Conservation (phyloP, 1,140 invertebrate species). For the Saccostrea glomerata region DNA sequence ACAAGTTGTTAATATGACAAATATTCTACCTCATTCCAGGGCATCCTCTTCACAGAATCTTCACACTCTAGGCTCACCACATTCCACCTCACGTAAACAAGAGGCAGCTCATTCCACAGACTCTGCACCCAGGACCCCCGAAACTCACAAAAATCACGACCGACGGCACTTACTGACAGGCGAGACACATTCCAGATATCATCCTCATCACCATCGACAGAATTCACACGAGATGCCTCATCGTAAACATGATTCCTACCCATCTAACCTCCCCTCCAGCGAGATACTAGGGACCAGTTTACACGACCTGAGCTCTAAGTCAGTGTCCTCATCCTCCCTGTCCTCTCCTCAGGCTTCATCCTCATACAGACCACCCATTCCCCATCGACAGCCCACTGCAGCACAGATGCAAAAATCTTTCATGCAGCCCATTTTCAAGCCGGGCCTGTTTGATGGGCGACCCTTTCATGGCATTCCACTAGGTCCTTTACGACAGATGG, state of each 20-base stretch:
- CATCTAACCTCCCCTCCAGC: conserved; percentile 7
- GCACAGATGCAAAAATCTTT: conserved; percentile 24
- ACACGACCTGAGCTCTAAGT: conserved; percentile 33
- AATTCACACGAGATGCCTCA: neutral
- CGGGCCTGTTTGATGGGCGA: neutral
- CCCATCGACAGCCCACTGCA: neutral
- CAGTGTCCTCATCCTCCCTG: neutral
- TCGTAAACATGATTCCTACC: conserved; percentile 6
- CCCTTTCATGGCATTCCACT: neutral
- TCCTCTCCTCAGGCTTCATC: conserved; percentile 3
- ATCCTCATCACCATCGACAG: neutral
- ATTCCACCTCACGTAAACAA: conserved; percentile 19
- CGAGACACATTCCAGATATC: conserved; percentile 32
- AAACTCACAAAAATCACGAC: conserved; percentile 27
- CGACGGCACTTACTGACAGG: conserved; percentile 9
- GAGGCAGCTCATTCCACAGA: conserved; percentile 15
- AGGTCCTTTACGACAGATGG: neutral
- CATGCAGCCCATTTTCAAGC: neutral
- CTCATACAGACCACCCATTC: conserved; percentile 23
- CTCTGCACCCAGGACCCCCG: neutral
- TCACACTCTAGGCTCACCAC: neutral
- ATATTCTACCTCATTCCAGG: conserved; percentile 38
- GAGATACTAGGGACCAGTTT: conserved; percentile 25
- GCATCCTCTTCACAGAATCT: conserved; percentile 26
- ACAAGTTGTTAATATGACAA: conserved; percentile 52